phyloP scores from a whole-genome alignment of 2,113 vertebrate species.

The Erythrocebus patas region DNA sequence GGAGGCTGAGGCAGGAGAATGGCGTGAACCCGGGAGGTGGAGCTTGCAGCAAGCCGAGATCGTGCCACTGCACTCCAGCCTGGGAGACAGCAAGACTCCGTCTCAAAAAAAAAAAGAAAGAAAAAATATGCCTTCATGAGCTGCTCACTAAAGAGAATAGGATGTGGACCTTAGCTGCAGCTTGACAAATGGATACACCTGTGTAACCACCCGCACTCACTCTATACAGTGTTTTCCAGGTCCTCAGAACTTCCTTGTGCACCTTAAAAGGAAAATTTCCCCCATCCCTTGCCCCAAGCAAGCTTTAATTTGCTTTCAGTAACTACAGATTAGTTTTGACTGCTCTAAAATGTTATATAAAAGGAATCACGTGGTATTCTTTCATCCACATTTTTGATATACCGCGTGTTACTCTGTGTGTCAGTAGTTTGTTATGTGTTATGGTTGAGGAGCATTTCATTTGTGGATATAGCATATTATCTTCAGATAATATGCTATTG shows the following conservation, averaged over 20 bases:
- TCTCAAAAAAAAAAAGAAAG: too few relatives aligned
- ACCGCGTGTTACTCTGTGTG: neutral
- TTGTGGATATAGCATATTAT: neutral
- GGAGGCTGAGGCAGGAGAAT: too few relatives aligned
- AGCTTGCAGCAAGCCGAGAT: too few relatives aligned
- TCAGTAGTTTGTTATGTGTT: neutral
- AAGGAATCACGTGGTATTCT: neutral
- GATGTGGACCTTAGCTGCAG: neutral
- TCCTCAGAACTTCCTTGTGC: neutral
- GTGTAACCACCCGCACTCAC: neutral
- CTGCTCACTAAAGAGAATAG: neutral
- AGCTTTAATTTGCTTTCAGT: neutral
- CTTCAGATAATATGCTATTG: too few relatives aligned
- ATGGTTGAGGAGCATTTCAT: neutral
- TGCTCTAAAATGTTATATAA: neutral
- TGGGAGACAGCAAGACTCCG: too few relatives aligned
- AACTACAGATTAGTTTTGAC: neutral
- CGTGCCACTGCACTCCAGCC: too few relatives aligned
- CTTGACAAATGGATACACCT: neutral
- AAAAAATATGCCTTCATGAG: neutral
- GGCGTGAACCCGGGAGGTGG: too few relatives aligned
- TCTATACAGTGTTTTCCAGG: neutral
- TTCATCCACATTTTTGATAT: neutral
- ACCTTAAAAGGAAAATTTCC: neutral
- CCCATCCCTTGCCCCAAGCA: neutral